These are phyloP conservation scores for Corydoras maculifer DNA, from an alignment of 2,113 vertebrate species.

Conservation along the genomic window DNA sequence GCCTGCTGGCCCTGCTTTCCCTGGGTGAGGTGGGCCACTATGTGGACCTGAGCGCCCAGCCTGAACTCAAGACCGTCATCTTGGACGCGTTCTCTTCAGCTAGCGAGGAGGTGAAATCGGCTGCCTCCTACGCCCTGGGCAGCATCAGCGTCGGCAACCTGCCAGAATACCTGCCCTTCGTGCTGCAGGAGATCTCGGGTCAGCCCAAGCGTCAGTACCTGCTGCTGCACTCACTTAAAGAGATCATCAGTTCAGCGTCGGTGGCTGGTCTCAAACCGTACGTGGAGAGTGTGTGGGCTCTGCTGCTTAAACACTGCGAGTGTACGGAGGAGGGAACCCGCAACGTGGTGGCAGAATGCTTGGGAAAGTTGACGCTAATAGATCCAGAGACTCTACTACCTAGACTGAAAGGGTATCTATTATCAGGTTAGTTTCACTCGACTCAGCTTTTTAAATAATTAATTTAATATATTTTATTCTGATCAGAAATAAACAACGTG, in stretches of 20 bases:
- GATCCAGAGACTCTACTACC: conserved; percentile 94
- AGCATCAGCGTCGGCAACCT: conserved; percentile 97
- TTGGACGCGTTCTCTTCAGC: conserved; percentile 95
- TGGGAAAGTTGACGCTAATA: conserved; percentile 93
- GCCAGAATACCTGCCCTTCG: conserved; percentile 95
- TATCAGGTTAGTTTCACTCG: conserved; percentile 73
- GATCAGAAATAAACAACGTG: no score
- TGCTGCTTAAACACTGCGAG: conserved; percentile 93
- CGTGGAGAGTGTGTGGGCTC: conserved; percentile 91
- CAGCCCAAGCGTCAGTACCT: conserved; percentile 95
- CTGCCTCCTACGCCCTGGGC: conserved; percentile 90
- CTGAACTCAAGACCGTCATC: conserved; percentile 95
- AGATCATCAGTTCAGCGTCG: conserved; percentile 94
- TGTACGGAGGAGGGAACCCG: conserved; percentile 96
- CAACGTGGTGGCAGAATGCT: conserved; percentile 95
- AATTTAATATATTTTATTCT: no score
- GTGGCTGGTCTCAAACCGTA: conserved; percentile 91
- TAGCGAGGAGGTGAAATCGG: conserved; percentile 97
- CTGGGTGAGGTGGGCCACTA: conserved; percentile 96
- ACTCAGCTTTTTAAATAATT: no score
- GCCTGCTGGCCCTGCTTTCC: conserved; percentile 89
- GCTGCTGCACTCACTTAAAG: conserved; percentile 95
- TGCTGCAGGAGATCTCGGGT: conserved; percentile 96
- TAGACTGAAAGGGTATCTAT: conserved; percentile 90
- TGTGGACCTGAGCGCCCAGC: conserved; percentile 92